phyloP scores from a whole-genome alignment of 2,797 vertebrate genomes.

The Cirrhinus molitorella region DNA sequence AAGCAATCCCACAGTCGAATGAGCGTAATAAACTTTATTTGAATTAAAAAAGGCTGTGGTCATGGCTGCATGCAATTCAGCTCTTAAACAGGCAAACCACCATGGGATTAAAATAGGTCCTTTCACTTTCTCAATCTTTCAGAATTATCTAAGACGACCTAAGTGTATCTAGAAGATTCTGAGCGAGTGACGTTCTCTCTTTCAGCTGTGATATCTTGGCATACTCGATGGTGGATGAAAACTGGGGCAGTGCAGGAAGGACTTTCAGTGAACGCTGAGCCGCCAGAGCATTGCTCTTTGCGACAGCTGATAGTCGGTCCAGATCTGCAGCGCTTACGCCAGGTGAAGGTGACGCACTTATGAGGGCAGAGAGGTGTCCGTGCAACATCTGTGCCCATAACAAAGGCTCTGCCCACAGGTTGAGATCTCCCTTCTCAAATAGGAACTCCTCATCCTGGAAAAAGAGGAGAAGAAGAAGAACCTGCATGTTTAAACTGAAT shows the following conservation, averaged over 20 bases:
- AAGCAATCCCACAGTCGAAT: constrained; percentile 10
- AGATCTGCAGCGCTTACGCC: constrained; percentile 62
- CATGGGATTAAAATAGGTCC: constrained; percentile 29
- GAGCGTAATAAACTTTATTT: constrained; percentile 49
- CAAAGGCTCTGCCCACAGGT: constrained; percentile 93
- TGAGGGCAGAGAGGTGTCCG: constrained; percentile 76
- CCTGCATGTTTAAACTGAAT: background rate
- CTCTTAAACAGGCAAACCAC: constrained; percentile 16
- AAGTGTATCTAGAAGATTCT: constrained; percentile 68
- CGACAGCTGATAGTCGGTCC: constrained; percentile 67
- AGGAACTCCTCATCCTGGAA: constrained; percentile 88
- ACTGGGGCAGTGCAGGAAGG: constrained; percentile 84
- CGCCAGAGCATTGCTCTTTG: constrained; percentile 63
- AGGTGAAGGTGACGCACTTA: constrained; percentile 16
- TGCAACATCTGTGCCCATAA: constrained; percentile 83
- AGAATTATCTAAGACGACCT: constrained; percentile 2
- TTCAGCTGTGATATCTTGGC: constrained; percentile 79
- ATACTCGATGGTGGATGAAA: constrained; percentile 84
- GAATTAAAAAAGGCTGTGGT: constrained; percentile 38
- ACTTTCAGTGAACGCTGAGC: constrained; percentile 70
- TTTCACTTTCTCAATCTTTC: background rate
- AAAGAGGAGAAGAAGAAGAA: background rate
- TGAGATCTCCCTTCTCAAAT: constrained; percentile 92
- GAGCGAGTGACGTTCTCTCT: constrained; percentile 77
- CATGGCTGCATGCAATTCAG: constrained; percentile 22